Percentiles rank a stretch among this genome's conserved stretches.
These are phyloP conservation scores for Metridium senile DNA, from an alignment of 92 coral and sea anemone genomes.

Conservation along the genomic window DNA sequence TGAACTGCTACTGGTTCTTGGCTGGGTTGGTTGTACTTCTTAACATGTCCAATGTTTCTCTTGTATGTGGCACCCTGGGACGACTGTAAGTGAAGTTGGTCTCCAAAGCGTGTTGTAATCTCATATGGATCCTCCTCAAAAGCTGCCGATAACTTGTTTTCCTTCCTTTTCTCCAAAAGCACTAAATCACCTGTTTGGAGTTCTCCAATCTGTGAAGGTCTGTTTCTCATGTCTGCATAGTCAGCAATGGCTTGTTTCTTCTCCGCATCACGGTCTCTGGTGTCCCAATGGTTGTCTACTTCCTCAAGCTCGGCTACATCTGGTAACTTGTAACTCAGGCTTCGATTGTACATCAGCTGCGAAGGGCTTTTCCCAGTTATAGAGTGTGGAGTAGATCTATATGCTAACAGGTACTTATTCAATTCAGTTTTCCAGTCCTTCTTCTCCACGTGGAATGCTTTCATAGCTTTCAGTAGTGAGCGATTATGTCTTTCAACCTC, in stretches of 20 bases:
- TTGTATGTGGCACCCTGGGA: conserved; percentile 47
- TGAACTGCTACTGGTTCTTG: conserved; percentile 1
- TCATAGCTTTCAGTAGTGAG: conserved; percentile 39
- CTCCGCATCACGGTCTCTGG: conserved; percentile 39
- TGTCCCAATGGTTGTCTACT: conserved; percentile 35
- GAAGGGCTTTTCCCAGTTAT: conserved; percentile 56
- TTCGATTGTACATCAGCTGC: conserved; percentile 38
- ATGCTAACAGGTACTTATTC: conserved; percentile 40
- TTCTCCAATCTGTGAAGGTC: conserved; percentile 31
- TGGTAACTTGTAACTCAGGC: conserved; percentile 31
- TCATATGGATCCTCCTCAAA: conserved; percentile 49
- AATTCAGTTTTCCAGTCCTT: conserved; percentile 36
- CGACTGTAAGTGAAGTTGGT: conserved; percentile 43
- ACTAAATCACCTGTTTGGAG: conserved; percentile 44
- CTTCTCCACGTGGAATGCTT: conserved; percentile 43
- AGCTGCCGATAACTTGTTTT: conserved; percentile 51
- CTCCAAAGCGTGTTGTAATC: conserved; percentile 40
- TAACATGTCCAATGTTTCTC: conserved; percentile 52
- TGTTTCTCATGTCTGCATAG: conserved; percentile 32
- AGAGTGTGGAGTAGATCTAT: conserved; percentile 45
- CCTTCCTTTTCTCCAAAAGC: conserved; percentile 50
- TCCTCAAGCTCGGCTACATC: conserved; percentile 25
- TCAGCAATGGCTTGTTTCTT: conserved; percentile 50
- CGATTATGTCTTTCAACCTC: conserved; percentile 44
- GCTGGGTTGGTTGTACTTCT: conserved; percentile 20